These are phyloP conservation scores for Synanthedon tipuliformis DNA, from an alignment of 2,888 invertebrate genomes.

Conservation along the genomic window DNA sequence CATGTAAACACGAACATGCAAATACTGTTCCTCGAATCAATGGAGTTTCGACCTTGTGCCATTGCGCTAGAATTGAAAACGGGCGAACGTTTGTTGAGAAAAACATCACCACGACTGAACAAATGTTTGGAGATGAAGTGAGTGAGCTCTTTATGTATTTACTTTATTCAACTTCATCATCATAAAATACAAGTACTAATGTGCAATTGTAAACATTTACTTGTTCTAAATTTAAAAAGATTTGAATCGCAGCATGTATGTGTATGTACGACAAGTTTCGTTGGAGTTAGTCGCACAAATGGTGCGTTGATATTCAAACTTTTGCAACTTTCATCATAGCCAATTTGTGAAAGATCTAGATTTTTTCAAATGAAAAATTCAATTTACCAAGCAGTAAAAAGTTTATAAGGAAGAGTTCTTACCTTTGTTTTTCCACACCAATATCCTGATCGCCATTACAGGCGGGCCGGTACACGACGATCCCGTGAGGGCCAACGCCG, in stretches of 20 bases:
- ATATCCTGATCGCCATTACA: constrained; percentile 70
- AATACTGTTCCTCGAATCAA: not conserved
- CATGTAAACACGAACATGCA: not conserved
- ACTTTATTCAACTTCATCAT: no score
- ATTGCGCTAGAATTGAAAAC: not conserved
- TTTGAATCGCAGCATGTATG: not conserved
- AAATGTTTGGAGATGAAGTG: not conserved
- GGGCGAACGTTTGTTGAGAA: not conserved
- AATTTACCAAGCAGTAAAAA: constrained; percentile 3
- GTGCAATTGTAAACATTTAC: not conserved
- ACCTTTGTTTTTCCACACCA: constrained; percentile 75
- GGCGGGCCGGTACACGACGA: constrained; percentile 74
- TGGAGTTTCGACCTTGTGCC: not conserved
- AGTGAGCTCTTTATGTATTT: not conserved
- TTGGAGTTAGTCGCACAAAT: no score
- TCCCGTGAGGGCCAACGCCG: constrained; percentile 87
- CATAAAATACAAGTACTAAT: not conserved
- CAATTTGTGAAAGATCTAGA: no score
- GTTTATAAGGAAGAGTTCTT: not conserved
- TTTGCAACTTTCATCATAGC: no score
- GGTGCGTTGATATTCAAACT: no score
- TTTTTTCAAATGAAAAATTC: not conserved
- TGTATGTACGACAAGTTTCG: no score
- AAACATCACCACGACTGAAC: not conserved
- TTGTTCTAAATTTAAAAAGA: constrained; percentile 10